Conservation (phyloP, 2,888 invertebrate species). For the Lasioglossum marginatum region DNA sequence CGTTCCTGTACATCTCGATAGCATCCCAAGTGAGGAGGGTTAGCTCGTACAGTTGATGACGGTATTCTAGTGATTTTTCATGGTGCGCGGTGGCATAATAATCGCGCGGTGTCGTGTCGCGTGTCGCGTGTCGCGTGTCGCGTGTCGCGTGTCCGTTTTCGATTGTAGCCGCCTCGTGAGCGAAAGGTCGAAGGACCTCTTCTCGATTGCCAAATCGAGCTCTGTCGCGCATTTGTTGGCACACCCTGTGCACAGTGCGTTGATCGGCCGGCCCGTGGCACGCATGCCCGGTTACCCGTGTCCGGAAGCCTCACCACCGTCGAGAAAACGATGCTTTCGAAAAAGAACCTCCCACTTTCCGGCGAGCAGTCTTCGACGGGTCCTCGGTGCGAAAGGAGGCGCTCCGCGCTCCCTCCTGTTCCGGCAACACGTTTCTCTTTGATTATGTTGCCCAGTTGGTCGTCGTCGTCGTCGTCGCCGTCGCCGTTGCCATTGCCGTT, state of each 20-base stretch:
- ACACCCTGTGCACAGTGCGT: conserved; percentile 67
- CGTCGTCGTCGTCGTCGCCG: neutral
- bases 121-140: neutral
- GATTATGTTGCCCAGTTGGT: conserved; percentile 7
- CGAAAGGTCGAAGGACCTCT: neutral
- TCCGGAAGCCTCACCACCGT: conserved; percentile 69
- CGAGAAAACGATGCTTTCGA: conserved; percentile 72
- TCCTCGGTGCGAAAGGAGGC: conserved; percentile 65
- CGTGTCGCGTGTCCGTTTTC: neutral
- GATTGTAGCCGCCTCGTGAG: neutral
- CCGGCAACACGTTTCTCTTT: conserved; percentile 41
- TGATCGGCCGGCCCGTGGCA: conserved; percentile 65
- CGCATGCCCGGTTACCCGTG: conserved; percentile 74
- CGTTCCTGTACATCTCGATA: neutral
- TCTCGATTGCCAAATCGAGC: neutral
- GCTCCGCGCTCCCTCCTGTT: conserved; percentile 12
- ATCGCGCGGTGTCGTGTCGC: neutral
- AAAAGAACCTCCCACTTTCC: conserved; percentile 66
- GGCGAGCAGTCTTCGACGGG: conserved; percentile 69
- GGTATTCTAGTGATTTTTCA: neutral
- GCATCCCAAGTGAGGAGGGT: neutral
- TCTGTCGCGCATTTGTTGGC: conserved; percentile 53
- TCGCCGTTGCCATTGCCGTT: neutral
- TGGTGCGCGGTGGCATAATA: neutral
- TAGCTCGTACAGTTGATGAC: neutral